Base-by-base conservation (phyloP, 2,113 vertebrate species). In the Chionis minor region DNA sequence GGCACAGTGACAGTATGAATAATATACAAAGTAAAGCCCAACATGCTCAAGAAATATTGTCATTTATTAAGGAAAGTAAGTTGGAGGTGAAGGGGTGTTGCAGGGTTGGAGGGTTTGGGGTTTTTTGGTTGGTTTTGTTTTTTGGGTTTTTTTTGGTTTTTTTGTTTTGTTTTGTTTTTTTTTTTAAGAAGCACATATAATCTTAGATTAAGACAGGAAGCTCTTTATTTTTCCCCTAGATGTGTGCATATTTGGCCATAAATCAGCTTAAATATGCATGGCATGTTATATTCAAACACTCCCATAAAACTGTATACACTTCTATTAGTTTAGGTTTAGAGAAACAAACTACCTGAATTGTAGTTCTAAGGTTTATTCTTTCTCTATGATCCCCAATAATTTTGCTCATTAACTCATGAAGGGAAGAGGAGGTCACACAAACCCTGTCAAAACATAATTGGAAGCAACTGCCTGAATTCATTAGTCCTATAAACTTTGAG, bases 1-100 rank as follows among this genome's bases (percentile, higher is more conserved):
- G 69, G 94, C 95, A 94, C 44, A 90, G 40, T 62, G 78, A 90
- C 87, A 95, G 78, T 49, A 92, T 69, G 81, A 96, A 89, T 79
- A 93, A 92, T 30, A 79, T 3, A 71, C 38, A 67, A 61, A 66
- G 65, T 56, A 91, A 92, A 89, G 83, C 23, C n/a, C 65, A 94
- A 73, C 17, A 69, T 58, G 58, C 44, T 79, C 30, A 72, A 90
- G 47, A 90, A 92, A 81, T n/a, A 90, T 18, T 13, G 6, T 4
- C n/a, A 40, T 85, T 94, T 89, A 94, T 45, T 70, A 75, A 7
- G 1, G 10, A 75, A 86, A 92, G 40, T 65, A 80, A 84, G 20
- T 33, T 14, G 14, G 22, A 4, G 38, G 1, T 28, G 10, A 6
- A 12, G 4, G 2, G 7, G 18, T n/a, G 8, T 33, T 38, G 28